phyloP scores from a whole-genome alignment of 2,888 invertebrate genomes.

The Ennomos fuscantarius region DNA sequence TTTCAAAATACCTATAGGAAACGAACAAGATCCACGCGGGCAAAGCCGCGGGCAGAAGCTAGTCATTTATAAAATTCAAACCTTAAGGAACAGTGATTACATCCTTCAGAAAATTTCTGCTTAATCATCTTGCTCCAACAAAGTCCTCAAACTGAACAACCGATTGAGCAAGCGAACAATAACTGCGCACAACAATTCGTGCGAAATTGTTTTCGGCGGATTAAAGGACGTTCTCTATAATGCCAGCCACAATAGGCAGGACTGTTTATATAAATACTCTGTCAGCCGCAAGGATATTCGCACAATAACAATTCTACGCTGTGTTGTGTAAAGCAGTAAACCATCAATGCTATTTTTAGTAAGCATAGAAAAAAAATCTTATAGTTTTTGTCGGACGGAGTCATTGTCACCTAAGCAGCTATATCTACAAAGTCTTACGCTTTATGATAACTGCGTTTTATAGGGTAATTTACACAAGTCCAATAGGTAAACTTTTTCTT shows the following conservation, averaged over 20 bases:
- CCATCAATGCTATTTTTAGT: too few species aligned
- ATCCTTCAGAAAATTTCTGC: neutral
- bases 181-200: constrained; percentile 53
- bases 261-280: constrained; percentile 58
- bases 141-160: constrained; percentile 25
- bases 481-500: too few species aligned
- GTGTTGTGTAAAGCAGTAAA: constrained; percentile 11
- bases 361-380: too few species aligned
- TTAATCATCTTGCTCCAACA: constrained; percentile 6
- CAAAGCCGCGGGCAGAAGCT: too few species aligned
- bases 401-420: too few species aligned
- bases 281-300: constrained; percentile 68
- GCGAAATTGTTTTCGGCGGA: constrained; percentile 68
- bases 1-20: too few species aligned
- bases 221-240: constrained; percentile 66
- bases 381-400: too few species aligned
- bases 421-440: too few species aligned
- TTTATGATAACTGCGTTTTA: too few species aligned
- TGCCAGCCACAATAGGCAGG: constrained; percentile 60
- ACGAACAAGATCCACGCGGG: too few species aligned
- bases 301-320: constrained; percentile 61
- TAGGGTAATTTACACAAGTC: too few species aligned
- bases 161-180: constrained; percentile 43
- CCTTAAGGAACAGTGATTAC: neutral
- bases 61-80: neutral